Percentiles rank a stretch among this genome's conserved stretches.
Evolutionary conservation across 2,888 invertebrate species (phyloP).

Genomic region (Syrista parreyssii): DNA sequence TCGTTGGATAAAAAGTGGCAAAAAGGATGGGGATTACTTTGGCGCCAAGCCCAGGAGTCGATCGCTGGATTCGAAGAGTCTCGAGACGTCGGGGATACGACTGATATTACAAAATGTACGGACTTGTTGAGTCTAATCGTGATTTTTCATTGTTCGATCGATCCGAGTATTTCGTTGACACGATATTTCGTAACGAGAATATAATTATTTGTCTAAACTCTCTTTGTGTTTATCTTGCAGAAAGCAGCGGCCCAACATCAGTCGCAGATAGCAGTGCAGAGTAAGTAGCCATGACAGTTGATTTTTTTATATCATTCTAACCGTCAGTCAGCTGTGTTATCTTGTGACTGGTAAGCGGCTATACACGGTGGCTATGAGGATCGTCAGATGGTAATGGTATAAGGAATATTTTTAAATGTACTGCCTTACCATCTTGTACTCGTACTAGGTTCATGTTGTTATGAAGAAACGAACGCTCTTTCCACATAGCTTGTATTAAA

Average conservation of each 20-base stretch:
- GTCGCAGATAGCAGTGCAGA: constrained; percentile 71
- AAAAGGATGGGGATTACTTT: constrained; percentile 70
- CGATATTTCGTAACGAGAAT: background rate
- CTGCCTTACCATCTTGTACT: background rate
- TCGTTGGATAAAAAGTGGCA: constrained; percentile 76
- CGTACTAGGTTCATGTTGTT: background rate
- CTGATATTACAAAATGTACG: constrained; percentile 71
- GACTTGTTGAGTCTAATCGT: background rate
- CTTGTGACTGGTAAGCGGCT: background rate
- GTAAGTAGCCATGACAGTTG: constrained; percentile 66
- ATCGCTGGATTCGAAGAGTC: constrained; percentile 78
- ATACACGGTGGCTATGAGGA: background rate
- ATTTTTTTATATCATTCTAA: background rate
- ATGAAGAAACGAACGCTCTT: background rate
- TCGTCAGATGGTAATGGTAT: background rate
- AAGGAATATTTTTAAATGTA: background rate
- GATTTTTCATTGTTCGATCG: background rate
- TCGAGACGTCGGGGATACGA: constrained; percentile 77
- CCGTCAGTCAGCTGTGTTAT: background rate
- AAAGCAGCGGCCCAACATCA: constrained; percentile 76
- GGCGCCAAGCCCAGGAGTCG: constrained; percentile 76
- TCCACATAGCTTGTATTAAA: background rate
- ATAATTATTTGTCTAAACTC: background rate
- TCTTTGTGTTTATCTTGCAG: constrained; percentile 70
- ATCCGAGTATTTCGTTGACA: background rate